A percentile compares a stretch with the other conserved stretches of the same genome.
These are phyloP conservation scores for Melieria omissa DNA, from an alignment of 2,888 invertebrate species.

Conservation along the genomic window DNA sequence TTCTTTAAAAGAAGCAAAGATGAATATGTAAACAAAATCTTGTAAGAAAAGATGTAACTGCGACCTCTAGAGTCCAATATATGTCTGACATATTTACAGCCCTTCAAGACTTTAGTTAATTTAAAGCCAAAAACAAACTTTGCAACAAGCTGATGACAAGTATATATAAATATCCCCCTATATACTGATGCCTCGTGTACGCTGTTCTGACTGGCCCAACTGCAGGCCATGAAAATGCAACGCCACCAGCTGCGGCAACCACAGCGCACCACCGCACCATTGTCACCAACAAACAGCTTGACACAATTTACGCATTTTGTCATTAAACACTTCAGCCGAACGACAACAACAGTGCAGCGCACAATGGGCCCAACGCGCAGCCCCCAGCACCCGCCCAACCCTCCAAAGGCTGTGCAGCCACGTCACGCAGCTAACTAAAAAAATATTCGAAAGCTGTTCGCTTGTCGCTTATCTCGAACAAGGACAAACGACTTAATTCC, in stretches of 20 bases:
- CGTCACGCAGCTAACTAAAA: constrained; percentile 6
- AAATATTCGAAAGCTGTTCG: constrained; percentile 1
- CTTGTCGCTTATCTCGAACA: constrained; percentile 29
- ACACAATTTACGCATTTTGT: constrained; percentile 63
- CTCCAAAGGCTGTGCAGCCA: not conserved
- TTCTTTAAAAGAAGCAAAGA: no score
- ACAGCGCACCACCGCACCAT: constrained; percentile 11
- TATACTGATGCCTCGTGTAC: no score
- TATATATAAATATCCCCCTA: no score
- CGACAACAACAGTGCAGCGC: constrained; percentile 3
- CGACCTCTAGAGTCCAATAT: no score
- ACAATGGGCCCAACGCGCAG: constrained; percentile 19
- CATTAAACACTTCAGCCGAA: constrained; percentile 56
- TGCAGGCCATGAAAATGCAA: not conserved
- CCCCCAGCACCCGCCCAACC: not conserved
- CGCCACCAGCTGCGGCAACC: not conserved
- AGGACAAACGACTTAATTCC: constrained; percentile 28
- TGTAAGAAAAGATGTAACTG: no score
- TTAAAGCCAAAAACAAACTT: no score
- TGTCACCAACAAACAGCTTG: constrained; percentile 43
- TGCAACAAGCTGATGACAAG: no score
- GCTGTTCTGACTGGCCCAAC: no score
- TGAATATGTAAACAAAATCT: no score
- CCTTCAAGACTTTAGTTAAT: no score
- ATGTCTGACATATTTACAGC: no score